A percentile compares a stretch with the other conserved stretches of the same genome.
phyloP scores from a whole-genome alignment of 2,113 vertebrate species.

The Natator depressus region DNA sequence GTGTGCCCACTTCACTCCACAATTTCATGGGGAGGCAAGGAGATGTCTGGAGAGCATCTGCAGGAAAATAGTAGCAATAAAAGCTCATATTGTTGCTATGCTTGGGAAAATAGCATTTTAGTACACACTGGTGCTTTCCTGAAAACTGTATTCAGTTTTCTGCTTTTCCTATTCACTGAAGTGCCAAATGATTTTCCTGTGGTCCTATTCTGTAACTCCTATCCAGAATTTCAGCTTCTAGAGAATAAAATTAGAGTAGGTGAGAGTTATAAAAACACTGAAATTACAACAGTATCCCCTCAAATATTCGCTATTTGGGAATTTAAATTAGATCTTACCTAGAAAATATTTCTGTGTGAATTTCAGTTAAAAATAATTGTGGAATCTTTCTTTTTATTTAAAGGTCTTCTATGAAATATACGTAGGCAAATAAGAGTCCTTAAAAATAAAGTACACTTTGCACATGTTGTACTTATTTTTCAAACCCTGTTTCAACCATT shows the following conservation, averaged over 20 bases:
- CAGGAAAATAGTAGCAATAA: neutral
- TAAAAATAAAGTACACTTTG: fast-evolving
- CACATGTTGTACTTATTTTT: neutral
- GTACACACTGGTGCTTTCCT: neutral
- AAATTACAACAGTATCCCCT: neutral
- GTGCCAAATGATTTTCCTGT: neutral
- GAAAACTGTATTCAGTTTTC: neutral
- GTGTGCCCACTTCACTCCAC: neutral
- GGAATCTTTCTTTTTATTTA: neutral
- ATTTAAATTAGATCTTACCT: neutral
- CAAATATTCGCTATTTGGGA: neutral
- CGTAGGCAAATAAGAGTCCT: neutral
- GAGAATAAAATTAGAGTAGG: neutral
- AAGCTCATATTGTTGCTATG: neutral
- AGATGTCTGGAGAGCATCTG: neutral
- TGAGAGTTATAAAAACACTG: neutral
- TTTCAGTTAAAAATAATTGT: neutral
- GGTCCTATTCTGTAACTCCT: neutral
- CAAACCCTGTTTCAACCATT: neutral
- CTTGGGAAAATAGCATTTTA: neutral
- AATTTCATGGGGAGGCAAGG: neutral
- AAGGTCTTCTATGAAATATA: neutral
- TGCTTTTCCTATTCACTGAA: neutral
- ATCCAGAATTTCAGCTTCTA: neutral
- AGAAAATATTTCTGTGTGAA: neutral